Conservation (phyloP, 2,113 vertebrate genomes). For the Isichthys henryi region DNA sequence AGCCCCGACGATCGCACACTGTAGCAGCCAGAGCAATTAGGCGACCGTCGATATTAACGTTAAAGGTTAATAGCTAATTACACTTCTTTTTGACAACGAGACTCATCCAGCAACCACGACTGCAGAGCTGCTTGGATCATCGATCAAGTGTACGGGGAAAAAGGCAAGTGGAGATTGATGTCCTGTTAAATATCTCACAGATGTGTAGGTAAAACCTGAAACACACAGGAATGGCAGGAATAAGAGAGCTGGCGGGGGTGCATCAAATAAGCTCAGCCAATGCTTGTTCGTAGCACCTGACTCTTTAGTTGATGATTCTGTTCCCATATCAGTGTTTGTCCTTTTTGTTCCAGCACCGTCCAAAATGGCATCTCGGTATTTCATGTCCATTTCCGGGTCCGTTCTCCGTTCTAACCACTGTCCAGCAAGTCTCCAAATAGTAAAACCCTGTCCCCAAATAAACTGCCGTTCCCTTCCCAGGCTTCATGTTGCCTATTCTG, state of each 20-base stretch:
- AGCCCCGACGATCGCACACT: not conserved
- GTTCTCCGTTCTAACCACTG: not conserved
- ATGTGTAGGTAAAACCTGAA: not conserved
- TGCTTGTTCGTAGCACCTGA: not conserved
- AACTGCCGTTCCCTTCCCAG: not conserved
- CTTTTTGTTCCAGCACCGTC: not conserved
- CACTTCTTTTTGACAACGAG: slow-evolving; percentile 23
- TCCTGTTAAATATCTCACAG: not conserved
- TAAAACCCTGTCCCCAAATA: not conserved
- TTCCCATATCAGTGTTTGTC: not conserved
- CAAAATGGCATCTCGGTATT: not conserved
- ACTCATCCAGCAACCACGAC: not conserved
- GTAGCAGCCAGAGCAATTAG: not conserved
- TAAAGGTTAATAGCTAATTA: slow-evolving; percentile 35
- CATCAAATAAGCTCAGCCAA: not conserved
- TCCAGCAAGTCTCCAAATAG: not conserved
- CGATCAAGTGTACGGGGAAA: not conserved
- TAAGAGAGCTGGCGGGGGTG: not conserved
- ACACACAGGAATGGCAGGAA: not conserved
- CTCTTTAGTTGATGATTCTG: not conserved
- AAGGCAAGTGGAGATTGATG: not conserved
- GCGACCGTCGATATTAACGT: slow-evolving; percentile 19
- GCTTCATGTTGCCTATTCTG: not conserved
- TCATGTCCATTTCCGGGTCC: not conserved
- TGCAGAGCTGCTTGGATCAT: not conserved